A percentile compares a stretch with the other conserved stretches of the same genome.
phyloP scores from a whole-genome alignment of 2,888 invertebrate genomes.

The Eucriotettix oculatus region DNA sequence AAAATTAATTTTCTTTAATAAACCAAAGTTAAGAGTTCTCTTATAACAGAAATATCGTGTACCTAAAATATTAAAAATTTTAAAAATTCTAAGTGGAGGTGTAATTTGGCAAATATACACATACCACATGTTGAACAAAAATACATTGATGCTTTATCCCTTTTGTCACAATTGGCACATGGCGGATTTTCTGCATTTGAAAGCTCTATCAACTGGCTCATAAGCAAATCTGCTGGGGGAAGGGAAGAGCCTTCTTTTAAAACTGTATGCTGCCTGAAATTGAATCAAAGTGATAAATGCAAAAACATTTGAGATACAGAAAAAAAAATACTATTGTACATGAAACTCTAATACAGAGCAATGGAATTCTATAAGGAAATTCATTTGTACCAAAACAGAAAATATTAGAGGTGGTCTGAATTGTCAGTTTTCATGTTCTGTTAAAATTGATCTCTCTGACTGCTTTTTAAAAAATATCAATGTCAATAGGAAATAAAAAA shows the following conservation, averaged over 20 bases:
- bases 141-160: constrained; percentile 50
- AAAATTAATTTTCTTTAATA: not conserved
- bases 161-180: constrained; percentile 63
- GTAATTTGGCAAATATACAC: not conserved
- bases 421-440: too few species aligned
- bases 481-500: too few species aligned
- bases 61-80: not conserved
- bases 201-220: constrained; percentile 51
- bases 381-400: too few species aligned
- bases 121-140: constrained; percentile 63
- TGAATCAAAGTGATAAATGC: not conserved
- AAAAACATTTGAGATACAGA: too few species aligned
- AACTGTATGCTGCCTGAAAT: constrained; percentile 36
- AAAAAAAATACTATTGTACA: too few species aligned
- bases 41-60: not conserved
- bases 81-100: not conserved
- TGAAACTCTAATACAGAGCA: too few species aligned
- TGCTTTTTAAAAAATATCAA: too few species aligned
- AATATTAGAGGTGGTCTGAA: too few species aligned
- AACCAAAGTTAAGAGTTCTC: constrained; percentile 8
- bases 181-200: constrained; percentile 53
- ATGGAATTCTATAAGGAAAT: too few species aligned
- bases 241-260: constrained; percentile 42
- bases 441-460: too few species aligned
- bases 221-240: constrained; percentile 46